Conservation (phyloP, 2,113 vertebrate genomes). For the Charina bottae region DNA sequence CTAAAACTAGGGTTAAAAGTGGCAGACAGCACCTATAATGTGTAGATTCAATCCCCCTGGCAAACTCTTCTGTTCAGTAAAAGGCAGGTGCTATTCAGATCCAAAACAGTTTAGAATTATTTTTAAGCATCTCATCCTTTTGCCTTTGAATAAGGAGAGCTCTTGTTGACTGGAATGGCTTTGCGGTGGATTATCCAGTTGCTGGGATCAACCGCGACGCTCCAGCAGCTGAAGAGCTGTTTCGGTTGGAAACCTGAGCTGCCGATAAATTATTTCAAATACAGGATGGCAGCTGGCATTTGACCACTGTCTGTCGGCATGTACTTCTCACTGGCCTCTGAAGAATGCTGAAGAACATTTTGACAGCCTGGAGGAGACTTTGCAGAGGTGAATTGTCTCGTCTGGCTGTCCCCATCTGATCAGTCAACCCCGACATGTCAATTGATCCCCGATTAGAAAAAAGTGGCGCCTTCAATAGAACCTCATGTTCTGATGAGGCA, state of each 20-base stretch:
- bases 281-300: background rate
- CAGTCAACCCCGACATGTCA: background rate
- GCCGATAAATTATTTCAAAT: background rate
- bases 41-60: too few relatives aligned
- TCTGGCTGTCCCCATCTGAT: background rate
- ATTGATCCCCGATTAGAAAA: background rate
- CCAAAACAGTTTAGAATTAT: background rate
- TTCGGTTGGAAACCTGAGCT: conserved; percentile 13
- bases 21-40: background rate
- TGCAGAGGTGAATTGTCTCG: background rate
- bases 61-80: background rate
- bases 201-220: background rate
- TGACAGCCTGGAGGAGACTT: background rate
- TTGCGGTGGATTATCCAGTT: background rate
- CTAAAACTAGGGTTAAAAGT: background rate
- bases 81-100: too few relatives aligned
- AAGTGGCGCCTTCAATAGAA: too few relatives aligned
- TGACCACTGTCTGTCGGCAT: too few relatives aligned
- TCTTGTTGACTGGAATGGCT: background rate
- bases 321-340: background rate
- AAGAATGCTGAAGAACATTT: background rate
- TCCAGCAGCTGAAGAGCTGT: conserved; percentile 1
- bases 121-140: background rate
- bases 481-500: background rate
- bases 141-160: background rate